Evolutionary conservation across 92 coral and sea anemone genomes (phyloP).

Genomic region (Porites cylindrica): DNA sequence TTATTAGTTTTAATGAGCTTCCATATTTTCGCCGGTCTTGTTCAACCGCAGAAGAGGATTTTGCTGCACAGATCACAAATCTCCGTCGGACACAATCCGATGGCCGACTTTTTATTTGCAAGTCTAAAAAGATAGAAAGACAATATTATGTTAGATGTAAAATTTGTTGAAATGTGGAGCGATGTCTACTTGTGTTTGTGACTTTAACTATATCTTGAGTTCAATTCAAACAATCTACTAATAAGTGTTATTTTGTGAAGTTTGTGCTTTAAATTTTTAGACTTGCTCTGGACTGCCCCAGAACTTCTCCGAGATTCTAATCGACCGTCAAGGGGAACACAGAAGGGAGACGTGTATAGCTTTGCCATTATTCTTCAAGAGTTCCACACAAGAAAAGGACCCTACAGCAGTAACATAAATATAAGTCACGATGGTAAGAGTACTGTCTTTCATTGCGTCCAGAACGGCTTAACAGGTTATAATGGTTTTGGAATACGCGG

Average conservation of each 20-base stretch:
- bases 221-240: not conserved
- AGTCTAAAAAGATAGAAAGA: no score
- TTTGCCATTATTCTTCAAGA: slow-evolving; percentile 94
- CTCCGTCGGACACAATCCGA: no score
- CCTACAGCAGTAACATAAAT: slow-evolving; percentile 79
- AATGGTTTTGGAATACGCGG: no score
- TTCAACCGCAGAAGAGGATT: no score
- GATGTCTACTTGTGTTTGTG: not conserved
- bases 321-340: slow-evolving; percentile 74
- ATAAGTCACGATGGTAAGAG: slow-evolving; percentile 69
- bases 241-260: not conserved
- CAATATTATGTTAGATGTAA: no score
- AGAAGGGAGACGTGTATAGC: slow-evolving; percentile 88
- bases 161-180: no score
- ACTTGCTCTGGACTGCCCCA: slow-evolving; percentile 92
- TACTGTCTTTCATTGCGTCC: no score
- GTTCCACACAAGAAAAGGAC: slow-evolving; percentile 94
- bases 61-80: no score
- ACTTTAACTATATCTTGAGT: not conserved
- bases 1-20: no score
- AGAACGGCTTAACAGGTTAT: no score
- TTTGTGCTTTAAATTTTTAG: slow-evolving; percentile 24
- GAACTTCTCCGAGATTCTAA: slow-evolving; percentile 73
- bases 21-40: no score
- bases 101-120: no score